A percentile compares a stretch with the other conserved stretches of the same genome.
phyloP scores from a whole-genome alignment of 1,140 invertebrate genomes.

The Zaprionus kolodkinae region DNA sequence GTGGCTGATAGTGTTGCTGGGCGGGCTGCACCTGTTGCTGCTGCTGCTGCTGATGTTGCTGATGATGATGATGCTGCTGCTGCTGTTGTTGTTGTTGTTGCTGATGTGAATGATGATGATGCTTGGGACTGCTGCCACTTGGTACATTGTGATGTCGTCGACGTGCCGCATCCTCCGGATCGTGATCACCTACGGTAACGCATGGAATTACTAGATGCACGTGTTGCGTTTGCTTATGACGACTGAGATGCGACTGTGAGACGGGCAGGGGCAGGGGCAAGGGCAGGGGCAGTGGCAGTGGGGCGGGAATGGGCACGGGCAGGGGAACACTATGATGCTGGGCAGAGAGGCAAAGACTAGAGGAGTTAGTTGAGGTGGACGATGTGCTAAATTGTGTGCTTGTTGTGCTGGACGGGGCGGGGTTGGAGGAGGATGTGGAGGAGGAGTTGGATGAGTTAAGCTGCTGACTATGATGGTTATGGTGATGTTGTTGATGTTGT shows the following conservation, averaged over 20 bases:
- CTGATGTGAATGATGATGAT: conserved; percentile 58
- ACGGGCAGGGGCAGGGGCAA: conserved; percentile 16
- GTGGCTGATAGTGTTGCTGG: conserved; percentile 48
- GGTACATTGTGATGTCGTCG: conserved; percentile 62
- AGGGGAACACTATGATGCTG: background rate
- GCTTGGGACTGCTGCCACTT: conserved; percentile 84
- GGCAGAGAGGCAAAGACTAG: conserved; percentile 30
- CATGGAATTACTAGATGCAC: conserved; percentile 92
- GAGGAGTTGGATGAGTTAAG: conserved; percentile 38
- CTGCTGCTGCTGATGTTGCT: conserved; percentile 77
- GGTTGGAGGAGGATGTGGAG: conserved; percentile 18
- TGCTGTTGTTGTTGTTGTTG: conserved; percentile 76
- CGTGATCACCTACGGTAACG: conserved; percentile 92
- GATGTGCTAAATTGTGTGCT: conserved; percentile 51
- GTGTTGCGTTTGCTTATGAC: conserved; percentile 82
- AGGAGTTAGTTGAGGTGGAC: background rate
- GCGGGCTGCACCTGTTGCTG: conserved; percentile 73
- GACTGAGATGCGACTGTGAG: conserved; percentile 67
- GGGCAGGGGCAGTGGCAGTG: conserved; percentile 10
- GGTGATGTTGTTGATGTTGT: conserved; percentile 77
- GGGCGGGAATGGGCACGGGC: conserved; percentile 6
- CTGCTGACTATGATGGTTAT: conserved; percentile 64
- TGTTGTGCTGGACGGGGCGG: conserved; percentile 39
- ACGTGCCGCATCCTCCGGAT: conserved; percentile 88
- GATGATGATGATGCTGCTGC: conserved; percentile 82